Conservation (phyloP, 2,888 invertebrate genomes). For the Brachyptera putata region DNA sequence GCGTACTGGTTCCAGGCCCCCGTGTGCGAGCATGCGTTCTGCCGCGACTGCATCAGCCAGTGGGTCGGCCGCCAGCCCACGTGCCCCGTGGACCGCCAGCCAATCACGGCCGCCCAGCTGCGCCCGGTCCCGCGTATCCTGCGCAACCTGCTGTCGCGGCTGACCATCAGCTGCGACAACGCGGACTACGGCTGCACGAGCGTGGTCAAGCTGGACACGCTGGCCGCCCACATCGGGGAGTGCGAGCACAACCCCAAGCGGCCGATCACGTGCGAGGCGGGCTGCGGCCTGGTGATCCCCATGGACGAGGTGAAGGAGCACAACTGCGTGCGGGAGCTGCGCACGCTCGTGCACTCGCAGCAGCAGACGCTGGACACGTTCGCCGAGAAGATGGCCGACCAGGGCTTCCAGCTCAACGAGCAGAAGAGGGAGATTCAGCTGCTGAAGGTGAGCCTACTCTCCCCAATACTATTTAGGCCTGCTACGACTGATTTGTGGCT, state of each 20-base stretch:
- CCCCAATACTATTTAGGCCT: no score
- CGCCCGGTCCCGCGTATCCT: slow-evolving; percentile 90
- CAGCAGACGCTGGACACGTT: slow-evolving; percentile 82
- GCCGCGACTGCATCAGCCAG: slow-evolving; percentile 87
- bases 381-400: slow-evolving; percentile 81
- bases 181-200: slow-evolving; percentile 79
- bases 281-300: slow-evolving; percentile 90
- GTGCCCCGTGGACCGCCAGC: slow-evolving; percentile 90
- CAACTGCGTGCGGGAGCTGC: slow-evolving; percentile 86
- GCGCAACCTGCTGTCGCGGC: slow-evolving; percentile 81
- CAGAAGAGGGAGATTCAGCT: slow-evolving; percentile 84
- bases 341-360: slow-evolving; percentile 78
- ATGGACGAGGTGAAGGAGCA: slow-evolving; percentile 93
- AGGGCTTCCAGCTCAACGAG: slow-evolving; percentile 82
- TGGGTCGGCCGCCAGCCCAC: slow-evolving; percentile 93
- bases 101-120: slow-evolving; percentile 83
- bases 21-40: slow-evolving; percentile 94
- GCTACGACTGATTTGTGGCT: no score
- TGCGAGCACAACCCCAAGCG: slow-evolving; percentile 93
- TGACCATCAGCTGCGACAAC: slow-evolving; percentile 90
- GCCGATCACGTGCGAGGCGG: slow-evolving; percentile 88
- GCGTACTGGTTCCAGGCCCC: slow-evolving; percentile 65
- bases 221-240: slow-evolving; percentile 82
- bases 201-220: slow-evolving; percentile 79
- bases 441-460: slow-evolving; percentile 78